Conservation (phyloP, 2,797 vertebrate genomes). For the Notolepis coatsorum region DNA sequence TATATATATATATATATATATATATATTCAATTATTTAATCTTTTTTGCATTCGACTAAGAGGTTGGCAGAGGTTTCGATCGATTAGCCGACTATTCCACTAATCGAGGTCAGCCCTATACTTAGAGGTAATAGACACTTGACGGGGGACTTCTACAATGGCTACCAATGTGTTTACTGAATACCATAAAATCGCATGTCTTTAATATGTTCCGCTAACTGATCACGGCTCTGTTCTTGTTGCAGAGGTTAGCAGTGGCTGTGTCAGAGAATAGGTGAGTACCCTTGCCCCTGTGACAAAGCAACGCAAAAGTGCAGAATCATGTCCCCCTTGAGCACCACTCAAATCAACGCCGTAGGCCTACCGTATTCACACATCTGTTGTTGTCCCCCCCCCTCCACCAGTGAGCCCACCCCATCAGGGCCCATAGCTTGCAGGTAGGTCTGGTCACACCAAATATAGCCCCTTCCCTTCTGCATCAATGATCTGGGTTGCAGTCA, state of each 20-base stretch:
- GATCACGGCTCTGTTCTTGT: conserved; percentile 33
- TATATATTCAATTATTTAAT: no score
- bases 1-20: no score
- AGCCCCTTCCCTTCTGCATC: not conserved
- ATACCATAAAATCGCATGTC: not conserved
- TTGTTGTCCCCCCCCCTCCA: conserved; percentile 57
- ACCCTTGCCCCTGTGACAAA: not conserved
- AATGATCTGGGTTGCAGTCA: conserved; percentile 4
- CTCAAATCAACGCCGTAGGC: not conserved
- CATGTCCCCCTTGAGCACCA: no score
- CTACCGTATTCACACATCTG: conserved; percentile 53
- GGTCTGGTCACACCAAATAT: conserved; percentile 32
- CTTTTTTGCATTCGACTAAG: no score
- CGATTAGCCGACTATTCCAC: no score
- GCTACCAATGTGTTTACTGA: not conserved
- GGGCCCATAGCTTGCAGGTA: conserved; percentile 83
- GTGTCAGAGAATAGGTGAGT: conserved; percentile 65
- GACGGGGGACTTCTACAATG: not conserved
- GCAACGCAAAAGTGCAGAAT: not conserved
- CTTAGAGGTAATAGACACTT: no score
- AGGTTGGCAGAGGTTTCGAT: no score
- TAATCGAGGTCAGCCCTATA: no score
- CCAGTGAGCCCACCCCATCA: conserved; percentile 73
- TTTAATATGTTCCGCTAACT: not conserved
- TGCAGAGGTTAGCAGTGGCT: conserved; percentile 66